Evolutionary conservation across 2,797 vertebrate species (phyloP), one percentile per base, ranked within the genome.

Genomic region (Uromys caudimaculatus): DNA sequence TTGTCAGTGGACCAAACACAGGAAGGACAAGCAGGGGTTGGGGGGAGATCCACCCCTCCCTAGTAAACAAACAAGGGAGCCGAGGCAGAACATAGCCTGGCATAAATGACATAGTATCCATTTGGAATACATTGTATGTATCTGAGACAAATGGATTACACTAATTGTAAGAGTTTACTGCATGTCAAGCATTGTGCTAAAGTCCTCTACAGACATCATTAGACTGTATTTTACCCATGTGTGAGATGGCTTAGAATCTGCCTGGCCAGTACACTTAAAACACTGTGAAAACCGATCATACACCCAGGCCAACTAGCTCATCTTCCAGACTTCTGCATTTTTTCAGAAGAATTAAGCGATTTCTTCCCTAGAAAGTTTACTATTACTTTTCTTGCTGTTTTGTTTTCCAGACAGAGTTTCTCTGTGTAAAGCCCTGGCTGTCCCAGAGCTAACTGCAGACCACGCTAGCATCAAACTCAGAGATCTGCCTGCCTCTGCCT

Each of bases 1-100:
- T 91, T 95, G 10, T 89, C 4, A 90, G 83, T 89, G 93, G 17
- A 81, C 91, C 93, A 54, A 96, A 75, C 35, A 97, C 27, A 90
- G 29, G 29, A 97, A 23, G n/a, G 32, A 97, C 58, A 76, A 71
- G 38, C 60, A 44, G 44, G 44, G 44, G 44, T 44, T 95, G 13
- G 94, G 78, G 44, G 91, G 58, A 64, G 3, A 35, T n/a, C 14
- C 90, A 44, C 90, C 58, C 96, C 88, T 77, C 29, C 44, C 29
- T 64, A 24, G 9, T 47, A 32, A 83, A 47, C 60, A 67, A 85
- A 69, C 16, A 58, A 62, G 32, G 32, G 3, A 8, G 17, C 21
- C 62, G 77, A 11, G 64, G 58, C 23, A 54, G 38, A 11, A n/a
- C 4, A 32, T 67, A 85, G 52, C 47, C 44, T 62, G 17, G 67